Evolutionary conservation across 1,140 invertebrate species (phyloP).

Genomic region (Ladona fulva): DNA sequence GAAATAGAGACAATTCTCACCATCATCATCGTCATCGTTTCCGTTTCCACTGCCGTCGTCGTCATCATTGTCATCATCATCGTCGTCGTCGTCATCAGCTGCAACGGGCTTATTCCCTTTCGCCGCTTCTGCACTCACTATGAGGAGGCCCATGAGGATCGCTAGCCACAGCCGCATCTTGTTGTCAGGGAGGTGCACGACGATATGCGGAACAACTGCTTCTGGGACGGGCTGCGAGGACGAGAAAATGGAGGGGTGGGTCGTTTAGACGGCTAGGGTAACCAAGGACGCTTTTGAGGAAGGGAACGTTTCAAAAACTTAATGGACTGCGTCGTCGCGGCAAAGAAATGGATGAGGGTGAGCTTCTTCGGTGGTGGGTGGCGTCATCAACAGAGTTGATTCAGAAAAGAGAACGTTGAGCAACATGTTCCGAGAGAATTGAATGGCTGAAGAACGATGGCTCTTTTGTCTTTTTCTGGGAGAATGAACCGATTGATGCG

Average conservation of each 20-base stretch:
- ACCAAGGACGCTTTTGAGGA: neutral
- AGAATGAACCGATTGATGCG: too few relatives aligned
- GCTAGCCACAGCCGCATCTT: neutral
- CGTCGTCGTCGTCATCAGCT: neutral
- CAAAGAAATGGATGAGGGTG: neutral
- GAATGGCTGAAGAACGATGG: too few relatives aligned
- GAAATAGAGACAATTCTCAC: neutral
- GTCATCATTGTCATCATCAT: neutral
- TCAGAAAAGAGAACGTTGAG: too few relatives aligned
- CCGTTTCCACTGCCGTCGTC: neutral
- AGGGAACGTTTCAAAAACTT: neutral
- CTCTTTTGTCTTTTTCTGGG: too few relatives aligned
- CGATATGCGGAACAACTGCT: neutral
- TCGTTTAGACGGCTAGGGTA: neutral
- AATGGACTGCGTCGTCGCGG: neutral
- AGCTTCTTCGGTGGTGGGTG: neutral
- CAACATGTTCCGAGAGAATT: too few relatives aligned
- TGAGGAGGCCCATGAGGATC: neutral
- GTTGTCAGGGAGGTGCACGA: neutral
- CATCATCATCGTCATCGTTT: neutral
- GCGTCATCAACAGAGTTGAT: too few relatives aligned
- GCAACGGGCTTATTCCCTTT: neutral
- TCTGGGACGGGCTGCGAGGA: neutral
- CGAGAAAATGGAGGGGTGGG: neutral
- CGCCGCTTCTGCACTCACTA: neutral